A percentile compares a stretch with the other conserved stretches of the same genome.
Conservation (phyloP, 2,113 vertebrate genomes). For the Pachycephala philippinensis region DNA sequence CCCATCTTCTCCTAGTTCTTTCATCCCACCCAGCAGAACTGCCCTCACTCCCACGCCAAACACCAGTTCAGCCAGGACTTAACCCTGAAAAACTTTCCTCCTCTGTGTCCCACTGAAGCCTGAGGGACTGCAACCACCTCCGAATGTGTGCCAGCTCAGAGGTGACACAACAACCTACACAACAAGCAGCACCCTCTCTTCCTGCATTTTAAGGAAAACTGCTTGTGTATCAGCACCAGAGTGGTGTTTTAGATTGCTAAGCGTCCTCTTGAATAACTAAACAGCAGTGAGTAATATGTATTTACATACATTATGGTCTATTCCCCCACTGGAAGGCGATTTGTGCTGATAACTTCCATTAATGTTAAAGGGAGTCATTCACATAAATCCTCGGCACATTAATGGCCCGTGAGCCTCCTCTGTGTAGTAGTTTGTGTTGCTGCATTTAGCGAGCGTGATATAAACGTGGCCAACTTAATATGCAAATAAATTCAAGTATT, state of each 20-base stretch:
- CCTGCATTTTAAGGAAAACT: not conserved
- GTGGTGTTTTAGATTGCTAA: not conserved
- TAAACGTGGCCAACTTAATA: constrained; percentile 28
- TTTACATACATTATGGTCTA: constrained; percentile 20
- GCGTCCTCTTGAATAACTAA: not conserved
- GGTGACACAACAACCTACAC: not conserved
- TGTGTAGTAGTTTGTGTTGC: not conserved
- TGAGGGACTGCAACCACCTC: not conserved
- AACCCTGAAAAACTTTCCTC: not conserved
- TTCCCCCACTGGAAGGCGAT: constrained; percentile 2
- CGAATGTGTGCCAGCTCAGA: not conserved
- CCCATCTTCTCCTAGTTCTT: not conserved
- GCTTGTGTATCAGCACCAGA: not conserved
- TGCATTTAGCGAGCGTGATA: not conserved
- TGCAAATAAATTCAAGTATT: constrained; percentile 67
- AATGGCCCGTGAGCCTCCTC: not conserved
- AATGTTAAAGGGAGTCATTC: constrained; percentile 25
- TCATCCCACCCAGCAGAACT: not conserved
- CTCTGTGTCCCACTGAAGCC: not conserved
- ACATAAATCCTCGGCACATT: constrained; percentile 5
- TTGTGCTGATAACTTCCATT: constrained; percentile 44
- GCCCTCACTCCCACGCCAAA: fast-evolving
- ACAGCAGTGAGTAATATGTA: not conserved
- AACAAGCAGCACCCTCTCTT: not conserved
- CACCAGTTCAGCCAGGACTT: not conserved